Base-by-base conservation (phyloP, 1,140 invertebrate genomes). In the Archivesica marissinica region DNA sequence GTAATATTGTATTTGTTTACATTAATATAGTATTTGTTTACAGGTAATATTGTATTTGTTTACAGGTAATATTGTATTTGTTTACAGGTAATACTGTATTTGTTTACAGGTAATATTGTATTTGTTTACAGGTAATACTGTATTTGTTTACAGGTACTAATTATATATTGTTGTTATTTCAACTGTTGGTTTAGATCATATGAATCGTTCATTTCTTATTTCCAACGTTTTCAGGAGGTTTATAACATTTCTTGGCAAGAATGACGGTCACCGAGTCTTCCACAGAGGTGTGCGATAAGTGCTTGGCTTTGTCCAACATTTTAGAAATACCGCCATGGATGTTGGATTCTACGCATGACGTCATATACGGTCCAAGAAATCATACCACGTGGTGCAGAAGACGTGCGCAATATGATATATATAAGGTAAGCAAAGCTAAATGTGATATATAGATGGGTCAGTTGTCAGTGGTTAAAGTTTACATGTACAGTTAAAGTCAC, bases 251-350 rank as follows among this genome's bases (percentile, higher is more conserved):
- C 6, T 3, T 35, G 7, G n/a, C 4, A 64, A 76, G 20, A 25
- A 78, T 78, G 76, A 78, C 76, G 17, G 56, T 78, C 25, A 64
- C 59, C 0, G 39, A 61, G 15, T 20, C 17, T 2, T 25, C 61
- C n/a, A 17, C 3, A 17, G n/a, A 33, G 13, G 39, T 64, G 3
- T 78, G 76, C 47, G 38, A 64, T 17, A 78, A 78, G 17, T 78
- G 76, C 39, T 28, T 25, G 15, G 41, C 76, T 28, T 20, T 78
- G 7, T n/a, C 35, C 1, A 23, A n/a, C 6, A 7, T 78, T 17
- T 47, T 47, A 44, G 72, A 84, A n/a, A 28, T 64, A 41, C 81
- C 81, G 0, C 81, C 81, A 17, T 84, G 81, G 81, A 2, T 66
- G 33, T 77, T 38, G 70, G 81, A 84, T 66, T 20, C 59, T 11